Conservation (phyloP, 2,888 invertebrate species). For the Gerosis bhagava region DNA sequence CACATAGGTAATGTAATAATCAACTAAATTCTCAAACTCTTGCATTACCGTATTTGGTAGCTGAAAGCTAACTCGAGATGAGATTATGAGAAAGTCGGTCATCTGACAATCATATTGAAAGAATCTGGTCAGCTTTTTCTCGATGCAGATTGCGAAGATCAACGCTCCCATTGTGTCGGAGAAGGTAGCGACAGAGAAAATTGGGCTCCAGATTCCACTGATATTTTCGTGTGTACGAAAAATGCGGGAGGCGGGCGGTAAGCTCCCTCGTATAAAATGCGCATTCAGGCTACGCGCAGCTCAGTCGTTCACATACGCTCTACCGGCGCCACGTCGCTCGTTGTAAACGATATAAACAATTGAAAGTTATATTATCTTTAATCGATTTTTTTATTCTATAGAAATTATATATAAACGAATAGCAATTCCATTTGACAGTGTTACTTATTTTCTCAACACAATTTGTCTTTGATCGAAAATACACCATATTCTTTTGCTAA, state of each 20-base stretch:
- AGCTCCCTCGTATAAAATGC: slow-evolving; percentile 65
- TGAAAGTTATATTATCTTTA: no score
- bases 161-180: slow-evolving; percentile 77
- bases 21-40: slow-evolving; percentile 9
- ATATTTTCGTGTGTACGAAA: slow-evolving; percentile 72
- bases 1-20: no score
- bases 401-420: no score
- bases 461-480: no score
- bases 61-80: slow-evolving; percentile 29
- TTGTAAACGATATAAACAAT: slow-evolving; percentile 19
- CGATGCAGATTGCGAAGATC: slow-evolving; percentile 64
- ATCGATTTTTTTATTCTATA: no score
- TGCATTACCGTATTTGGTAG: slow-evolving; percentile 38
- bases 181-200: slow-evolving; percentile 73
- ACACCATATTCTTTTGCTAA: no score
- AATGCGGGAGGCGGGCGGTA: slow-evolving; percentile 65
- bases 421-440: no score
- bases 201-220: slow-evolving; percentile 74
- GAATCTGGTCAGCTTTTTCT: slow-evolving; percentile 65
- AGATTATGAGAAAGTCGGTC: slow-evolving; percentile 46
- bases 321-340: slow-evolving; percentile 44
- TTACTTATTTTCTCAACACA: no score
- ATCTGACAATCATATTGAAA: slow-evolving; percentile 46
- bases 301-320: slow-evolving; percentile 63
- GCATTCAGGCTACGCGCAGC: slow-evolving; percentile 58